These are phyloP conservation scores for Empis livida DNA, from an alignment of 2,888 invertebrate genomes.

Conservation along the genomic window DNA sequence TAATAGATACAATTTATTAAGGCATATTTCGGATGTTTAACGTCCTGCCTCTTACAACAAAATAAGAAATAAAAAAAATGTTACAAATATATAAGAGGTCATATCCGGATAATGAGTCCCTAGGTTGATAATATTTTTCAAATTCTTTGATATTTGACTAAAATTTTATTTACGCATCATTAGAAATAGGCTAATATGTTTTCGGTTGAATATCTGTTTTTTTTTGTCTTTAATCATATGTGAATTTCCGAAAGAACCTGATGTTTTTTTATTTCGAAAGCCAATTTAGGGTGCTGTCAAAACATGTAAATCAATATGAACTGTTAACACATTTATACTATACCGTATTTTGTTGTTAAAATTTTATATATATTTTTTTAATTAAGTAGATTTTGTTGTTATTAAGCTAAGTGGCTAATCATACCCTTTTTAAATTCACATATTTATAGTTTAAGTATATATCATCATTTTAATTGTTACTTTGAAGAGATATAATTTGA, in stretches of 20 bases:
- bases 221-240: too few species aligned
- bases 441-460: too few species aligned
- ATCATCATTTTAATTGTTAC: too few species aligned
- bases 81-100: constrained; percentile 15
- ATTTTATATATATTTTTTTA: too few species aligned
- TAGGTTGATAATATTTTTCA: not conserved
- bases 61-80: too few species aligned
- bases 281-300: constrained; percentile 12
- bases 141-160: constrained; percentile 28
- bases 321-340: not conserved
- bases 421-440: too few species aligned
- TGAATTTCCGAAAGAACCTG: too few species aligned
- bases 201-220: too few species aligned
- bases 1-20: not conserved
- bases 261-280: constrained; percentile 7
- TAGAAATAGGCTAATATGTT: too few species aligned
- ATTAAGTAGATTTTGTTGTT: too few species aligned
- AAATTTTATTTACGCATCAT: constrained; percentile 20
- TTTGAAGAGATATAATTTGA: too few species aligned
- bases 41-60: not conserved
- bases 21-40: constrained; percentile 9
- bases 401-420: too few species aligned
- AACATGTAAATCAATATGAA: constrained; percentile 7
- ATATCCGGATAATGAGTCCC: constrained; percentile 18
- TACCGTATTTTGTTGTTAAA: not conserved